A percentile compares a stretch with the other conserved stretches of the same genome.
phyloP scores from a whole-genome alignment of 2,797 vertebrate genomes.

The Neoniphon sammara region DNA sequence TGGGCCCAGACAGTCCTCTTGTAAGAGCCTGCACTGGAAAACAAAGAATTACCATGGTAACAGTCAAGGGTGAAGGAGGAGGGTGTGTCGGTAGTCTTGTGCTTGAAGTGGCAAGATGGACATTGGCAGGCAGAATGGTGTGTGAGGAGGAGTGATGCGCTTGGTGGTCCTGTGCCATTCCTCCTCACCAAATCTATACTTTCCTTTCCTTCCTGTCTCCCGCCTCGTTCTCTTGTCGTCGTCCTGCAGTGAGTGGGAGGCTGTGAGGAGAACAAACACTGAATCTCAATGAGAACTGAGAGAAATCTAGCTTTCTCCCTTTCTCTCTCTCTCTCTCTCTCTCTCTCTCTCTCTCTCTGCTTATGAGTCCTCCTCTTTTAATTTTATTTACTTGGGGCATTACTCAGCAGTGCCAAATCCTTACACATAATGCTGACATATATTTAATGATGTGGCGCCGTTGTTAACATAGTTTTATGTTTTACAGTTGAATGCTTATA shows the following conservation, averaged over 20 bases:
- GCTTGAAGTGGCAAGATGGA: constrained; percentile 67
- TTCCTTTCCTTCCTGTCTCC: constrained; percentile 62
- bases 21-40: constrained; percentile 61
- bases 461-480: constrained; percentile 33
- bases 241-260: constrained; percentile 75
- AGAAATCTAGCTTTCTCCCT: constrained; percentile 37
- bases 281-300: constrained; percentile 81
- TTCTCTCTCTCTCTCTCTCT: constrained; percentile 13
- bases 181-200: constrained; percentile 57
- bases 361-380: constrained; percentile 42
- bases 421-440: constrained; percentile 40
- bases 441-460: constrained; percentile 49
- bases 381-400: constrained; percentile 58
- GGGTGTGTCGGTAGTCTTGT: constrained; percentile 69
- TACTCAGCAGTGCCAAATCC: constrained; percentile 37
- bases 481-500: constrained; percentile 48
- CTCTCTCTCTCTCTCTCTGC: constrained; percentile 45
- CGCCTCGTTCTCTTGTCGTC: constrained; percentile 63
- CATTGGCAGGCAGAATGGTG: constrained; percentile 62
- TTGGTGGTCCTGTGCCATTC: constrained; percentile 65
- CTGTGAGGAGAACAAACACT: constrained; percentile 74
- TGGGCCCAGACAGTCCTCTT: constrained; percentile 56
- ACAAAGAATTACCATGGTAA: constrained; percentile 81
- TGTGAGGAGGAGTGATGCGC: constrained; percentile 25
- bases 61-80: constrained; percentile 76